Evolutionary conservation across 2,888 invertebrate genomes (phyloP).

Genomic region (Brachypterus glaber): DNA sequence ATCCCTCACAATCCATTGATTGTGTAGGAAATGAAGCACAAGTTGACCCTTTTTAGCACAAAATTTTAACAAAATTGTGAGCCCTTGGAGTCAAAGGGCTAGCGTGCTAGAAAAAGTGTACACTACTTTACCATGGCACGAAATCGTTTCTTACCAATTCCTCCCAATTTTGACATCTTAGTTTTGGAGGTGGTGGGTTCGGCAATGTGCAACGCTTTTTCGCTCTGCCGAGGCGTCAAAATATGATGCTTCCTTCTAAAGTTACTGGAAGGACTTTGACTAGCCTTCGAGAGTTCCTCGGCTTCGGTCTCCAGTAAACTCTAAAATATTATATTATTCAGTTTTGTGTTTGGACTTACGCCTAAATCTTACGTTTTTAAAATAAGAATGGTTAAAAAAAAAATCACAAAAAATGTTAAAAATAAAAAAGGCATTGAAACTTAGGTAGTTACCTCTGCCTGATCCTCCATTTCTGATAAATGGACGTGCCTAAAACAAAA

Average conservation of each 20-base stretch:
- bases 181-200: constrained; percentile 44
- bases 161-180: constrained; percentile 56
- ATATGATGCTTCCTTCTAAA: constrained; percentile 64
- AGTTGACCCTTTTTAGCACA: too few relatives aligned
- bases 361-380: too few relatives aligned
- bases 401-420: too few relatives aligned
- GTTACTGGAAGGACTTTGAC: constrained; percentile 71
- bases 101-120: too few relatives aligned
- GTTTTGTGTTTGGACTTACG: too few relatives aligned
- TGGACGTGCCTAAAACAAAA: constrained; percentile 54
- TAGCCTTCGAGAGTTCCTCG: constrained; percentile 61
- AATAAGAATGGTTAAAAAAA: too few relatives aligned
- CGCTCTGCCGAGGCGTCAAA: constrained; percentile 76
- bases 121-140: too few relatives aligned
- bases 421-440: too few relatives aligned
- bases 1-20: too few relatives aligned
- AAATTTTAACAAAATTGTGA: too few relatives aligned
- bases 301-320: constrained; percentile 73
- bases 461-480: constrained; percentile 57
- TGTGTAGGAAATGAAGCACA: too few relatives aligned
- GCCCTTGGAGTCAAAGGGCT: too few relatives aligned
- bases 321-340: constrained; percentile 43
- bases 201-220: constrained; percentile 57
- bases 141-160: constrained; percentile 58
- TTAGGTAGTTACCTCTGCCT: constrained; percentile 50